These are phyloP conservation scores for Stegastes partitus DNA, from an alignment of 2,113 vertebrate genomes.

Conservation along the genomic window DNA sequence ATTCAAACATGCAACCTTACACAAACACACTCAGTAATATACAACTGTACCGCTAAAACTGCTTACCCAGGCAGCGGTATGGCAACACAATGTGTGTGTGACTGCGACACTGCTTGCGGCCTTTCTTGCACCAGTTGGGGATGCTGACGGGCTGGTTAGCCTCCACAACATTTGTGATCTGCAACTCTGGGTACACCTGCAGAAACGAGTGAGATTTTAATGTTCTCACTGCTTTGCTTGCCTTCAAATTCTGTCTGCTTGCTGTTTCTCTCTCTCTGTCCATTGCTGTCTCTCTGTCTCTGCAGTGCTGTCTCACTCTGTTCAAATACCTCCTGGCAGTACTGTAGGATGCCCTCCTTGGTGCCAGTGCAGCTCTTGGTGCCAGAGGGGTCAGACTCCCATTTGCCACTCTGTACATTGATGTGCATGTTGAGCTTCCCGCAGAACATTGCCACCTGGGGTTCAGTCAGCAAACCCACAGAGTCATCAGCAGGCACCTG, in stretches of 20 bases:
- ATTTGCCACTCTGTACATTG: conserved; percentile 96
- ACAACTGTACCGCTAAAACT: conserved; percentile 2
- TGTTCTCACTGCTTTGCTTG: not conserved
- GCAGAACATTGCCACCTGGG: conserved; percentile 87
- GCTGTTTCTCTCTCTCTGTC: not conserved
- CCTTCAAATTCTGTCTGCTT: not conserved
- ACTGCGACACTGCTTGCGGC: conserved; percentile 92
- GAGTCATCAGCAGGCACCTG: conserved; percentile 95
- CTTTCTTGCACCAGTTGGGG: conserved; percentile 96
- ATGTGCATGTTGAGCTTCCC: conserved; percentile 98
- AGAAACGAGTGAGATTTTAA: not conserved
- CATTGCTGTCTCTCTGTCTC: not conserved
- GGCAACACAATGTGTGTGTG: conserved; percentile 95
- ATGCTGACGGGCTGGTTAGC: conserved; percentile 97
- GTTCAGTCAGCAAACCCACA: conserved; percentile 89
- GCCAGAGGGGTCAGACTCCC: conserved; percentile 92
- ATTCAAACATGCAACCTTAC: conserved; percentile 22
- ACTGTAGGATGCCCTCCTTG: conserved; percentile 97
- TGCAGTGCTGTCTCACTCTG: not conserved
- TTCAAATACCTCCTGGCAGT: conserved; percentile 91
- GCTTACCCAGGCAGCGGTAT: conserved; percentile 96
- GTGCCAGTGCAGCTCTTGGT: conserved; percentile 92
- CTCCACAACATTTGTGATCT: conserved; percentile 98
- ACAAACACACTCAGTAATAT: not conserved
- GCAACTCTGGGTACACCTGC: conserved; percentile 95